Evolutionary conservation across 2,113 vertebrate species (phyloP), one percentile per base, ranked within the genome.

Genomic region (Glaucomys volans): DNA sequence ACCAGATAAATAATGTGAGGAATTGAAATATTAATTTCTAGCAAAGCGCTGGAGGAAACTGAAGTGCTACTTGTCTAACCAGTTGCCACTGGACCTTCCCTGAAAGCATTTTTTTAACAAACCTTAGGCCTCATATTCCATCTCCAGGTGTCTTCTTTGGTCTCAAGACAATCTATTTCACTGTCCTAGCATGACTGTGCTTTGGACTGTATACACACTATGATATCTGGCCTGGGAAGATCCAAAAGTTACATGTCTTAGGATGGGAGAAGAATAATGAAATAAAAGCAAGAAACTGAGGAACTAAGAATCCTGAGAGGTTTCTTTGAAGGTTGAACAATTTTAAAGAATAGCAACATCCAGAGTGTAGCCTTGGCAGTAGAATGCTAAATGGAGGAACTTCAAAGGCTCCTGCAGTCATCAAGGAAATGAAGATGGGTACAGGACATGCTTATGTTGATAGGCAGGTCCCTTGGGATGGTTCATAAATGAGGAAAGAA

Each of bases 391-490:
- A 54, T 8, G 7, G 35, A 44, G 16, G 50, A 69, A 16, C n/a
- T n/a, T 20, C 22, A 22, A 80, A 79, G 5, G 18, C 44, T 12
- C 18, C 17, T 87, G 12, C 24, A 12, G 4, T 52, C 35, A 44
- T 18, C 1, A 4, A 67, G 44, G 5, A 42, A 24, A 35, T 26
- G 30, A 72, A 9, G 30, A 72, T 0, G 0, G 11, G 2, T 1
- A 2, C 1, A 16, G 13, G 47, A 57, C 20, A n/a, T 4, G 3
- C 16, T n/a, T 26, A 22, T 4, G 17, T 7, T 44, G 17, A 6
- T 11, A 17, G 17, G 10, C 13, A 69, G 22, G 14, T n/a, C 30
- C 11, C 4, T 44, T 62, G 28, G 10, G 20, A 54, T 20, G 18
- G 17, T 10, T 67, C 37, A 20, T 26, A 18, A 71, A 35, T n/a